These are phyloP conservation scores for Glyptemys insculpta DNA, from an alignment of 2,797 vertebrate genomes.

Conservation along the genomic window DNA sequence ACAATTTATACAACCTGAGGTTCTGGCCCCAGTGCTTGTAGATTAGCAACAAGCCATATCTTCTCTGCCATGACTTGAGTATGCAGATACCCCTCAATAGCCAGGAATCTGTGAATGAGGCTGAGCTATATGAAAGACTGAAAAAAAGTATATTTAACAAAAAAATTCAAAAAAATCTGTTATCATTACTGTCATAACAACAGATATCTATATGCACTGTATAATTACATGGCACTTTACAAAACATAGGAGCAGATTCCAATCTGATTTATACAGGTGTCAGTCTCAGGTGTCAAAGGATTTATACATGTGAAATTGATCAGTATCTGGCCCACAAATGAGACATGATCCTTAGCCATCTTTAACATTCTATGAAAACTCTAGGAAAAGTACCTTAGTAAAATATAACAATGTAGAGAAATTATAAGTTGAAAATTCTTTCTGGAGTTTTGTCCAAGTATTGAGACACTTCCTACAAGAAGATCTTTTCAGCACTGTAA, in stretches of 20 bases:
- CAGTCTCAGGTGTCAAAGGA: neutral
- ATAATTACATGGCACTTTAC: neutral
- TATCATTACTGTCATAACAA: neutral
- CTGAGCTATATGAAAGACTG: neutral
- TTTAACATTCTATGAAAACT: neutral
- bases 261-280: neutral
- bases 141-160: neutral
- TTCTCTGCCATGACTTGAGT: neutral
- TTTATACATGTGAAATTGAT: neutral
- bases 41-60: neutral
- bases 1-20: neutral
- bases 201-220: neutral
- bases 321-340: neutral
- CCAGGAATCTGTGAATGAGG: neutral
- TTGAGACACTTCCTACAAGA: neutral
- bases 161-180: neutral
- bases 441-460: neutral
- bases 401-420: neutral
- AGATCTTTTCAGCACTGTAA: neutral
- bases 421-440: neutral
- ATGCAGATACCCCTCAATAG: neutral
- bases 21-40: neutral
- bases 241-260: neutral
- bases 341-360: neutral
- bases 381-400: neutral